Evolutionary conservation across 2,888 invertebrate species (phyloP).

Genomic region (Oeneis ivallda): DNA sequence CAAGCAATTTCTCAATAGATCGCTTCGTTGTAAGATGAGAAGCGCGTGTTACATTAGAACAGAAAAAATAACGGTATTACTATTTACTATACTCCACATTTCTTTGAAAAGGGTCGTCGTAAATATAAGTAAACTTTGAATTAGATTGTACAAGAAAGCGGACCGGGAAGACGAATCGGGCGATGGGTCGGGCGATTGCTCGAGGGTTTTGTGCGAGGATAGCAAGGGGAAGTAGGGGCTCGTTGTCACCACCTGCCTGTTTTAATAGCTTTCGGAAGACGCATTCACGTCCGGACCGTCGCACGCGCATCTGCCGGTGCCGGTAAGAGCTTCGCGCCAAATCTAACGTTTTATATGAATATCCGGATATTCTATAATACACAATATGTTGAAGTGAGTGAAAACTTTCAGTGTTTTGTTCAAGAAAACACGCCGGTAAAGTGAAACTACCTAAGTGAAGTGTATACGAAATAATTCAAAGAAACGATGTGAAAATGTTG

Average conservation of each 20-base stretch:
- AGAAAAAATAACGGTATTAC: slow-evolving; percentile 33
- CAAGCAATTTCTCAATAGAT: slow-evolving; percentile 20
- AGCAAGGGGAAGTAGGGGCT: slow-evolving; percentile 69
- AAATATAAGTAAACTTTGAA: slow-evolving; percentile 35
- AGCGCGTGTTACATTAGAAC: slow-evolving; percentile 31
- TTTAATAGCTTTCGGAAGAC: slow-evolving; percentile 77
- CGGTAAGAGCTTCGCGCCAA: slow-evolving; percentile 60
- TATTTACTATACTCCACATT: slow-evolving; percentile 17
- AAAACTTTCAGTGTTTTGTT: slow-evolving; percentile 23
- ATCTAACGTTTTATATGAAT: slow-evolving; percentile 32
- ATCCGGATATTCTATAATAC: background rate
- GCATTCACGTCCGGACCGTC: slow-evolving; percentile 60
- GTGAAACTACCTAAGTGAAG: slow-evolving; percentile 26
- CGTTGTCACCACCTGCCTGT: slow-evolving; percentile 76
- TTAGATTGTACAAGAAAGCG: slow-evolving; percentile 31
- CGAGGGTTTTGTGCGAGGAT: slow-evolving; percentile 40
- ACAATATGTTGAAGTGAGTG: slow-evolving; percentile 1
- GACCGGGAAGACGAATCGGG: slow-evolving; percentile 25
- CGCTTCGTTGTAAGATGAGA: slow-evolving; percentile 25
- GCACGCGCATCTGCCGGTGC: slow-evolving; percentile 68
- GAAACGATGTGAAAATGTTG: slow-evolving; percentile 59
- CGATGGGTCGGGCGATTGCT: slow-evolving; percentile 50
- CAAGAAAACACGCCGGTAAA: background rate
- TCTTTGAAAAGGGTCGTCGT: slow-evolving; percentile 36
- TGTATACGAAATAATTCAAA: slow-evolving; percentile 27